Evolutionary conservation across 2,113 vertebrate genomes (phyloP), one percentile per base, ranked within the genome.

Genomic region (Alexandromys fortis): DNA sequence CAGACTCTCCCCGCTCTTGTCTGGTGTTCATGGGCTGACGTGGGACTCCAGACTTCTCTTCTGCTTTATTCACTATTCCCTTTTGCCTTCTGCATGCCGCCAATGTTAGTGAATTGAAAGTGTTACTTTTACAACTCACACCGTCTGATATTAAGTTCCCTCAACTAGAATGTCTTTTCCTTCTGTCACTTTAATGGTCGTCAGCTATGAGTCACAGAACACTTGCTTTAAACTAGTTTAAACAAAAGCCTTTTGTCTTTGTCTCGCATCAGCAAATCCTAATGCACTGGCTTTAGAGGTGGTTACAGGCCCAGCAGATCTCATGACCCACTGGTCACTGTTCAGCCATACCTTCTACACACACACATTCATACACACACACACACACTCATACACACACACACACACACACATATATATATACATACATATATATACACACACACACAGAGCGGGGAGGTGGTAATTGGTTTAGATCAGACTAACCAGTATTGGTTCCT

Each of bases 181-280:
- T 91, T 91, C 75, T 85, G 4, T 86, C 21, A 58, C 47, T 89
- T 96, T 86, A 89, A 52, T 78, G 93, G 91, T 58, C 35, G 19
- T 76, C 35, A 63, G 68, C 16, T 88, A 22, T n/a, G 92, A 77
- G 61, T 90, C 85, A 91, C 76, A 67, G 26, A 86, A 89, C 63
- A 77, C n/a, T 88, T 26, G 22, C 72, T 8, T 86, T 68, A 83
- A 70, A 49, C 42, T 63, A 79, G 73, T 89, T 94, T 89, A 95
- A 95, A 76, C 38, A 79, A 76, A 89, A 90, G 52, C 12, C 81
- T 55, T 89, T 79, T 92, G 65, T 90, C 82, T 94, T 94, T 90
- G 42, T 83, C 61, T 82, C 28, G 86, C 79, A 35, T 58, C 63
- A 73, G 82, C 52, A 96, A 91, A 88, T 73, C 88, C 45, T 89